Evolutionary conservation across 64 coral and sea anemone species (phyloP).

Genomic region (Astreopora myriophthalma): DNA sequence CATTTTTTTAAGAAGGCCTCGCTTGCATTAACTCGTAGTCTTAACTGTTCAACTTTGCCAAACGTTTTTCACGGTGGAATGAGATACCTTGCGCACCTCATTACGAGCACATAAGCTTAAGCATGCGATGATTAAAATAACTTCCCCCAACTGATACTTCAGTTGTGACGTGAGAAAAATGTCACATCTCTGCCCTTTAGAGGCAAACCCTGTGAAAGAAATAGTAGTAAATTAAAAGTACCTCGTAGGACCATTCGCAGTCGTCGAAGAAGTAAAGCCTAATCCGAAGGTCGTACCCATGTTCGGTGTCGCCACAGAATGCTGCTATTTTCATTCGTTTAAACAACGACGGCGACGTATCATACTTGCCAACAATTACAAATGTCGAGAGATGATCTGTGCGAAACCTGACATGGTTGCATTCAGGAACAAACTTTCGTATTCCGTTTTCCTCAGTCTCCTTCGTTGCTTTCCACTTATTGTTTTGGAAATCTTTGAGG

Average conservation of each 20-base stretch:
- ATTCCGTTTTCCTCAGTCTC: background rate
- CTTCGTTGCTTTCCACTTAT: background rate
- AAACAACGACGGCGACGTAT: background rate
- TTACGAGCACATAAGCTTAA: no score
- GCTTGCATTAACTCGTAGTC: no score
- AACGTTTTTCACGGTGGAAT: no score
- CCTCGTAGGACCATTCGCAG: constrained; percentile 26
- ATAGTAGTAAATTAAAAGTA: background rate
- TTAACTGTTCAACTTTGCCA: no score
- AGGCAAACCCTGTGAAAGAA: no score
- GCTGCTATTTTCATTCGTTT: constrained; percentile 53
- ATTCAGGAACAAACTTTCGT: background rate
- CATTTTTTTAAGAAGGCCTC: no score
- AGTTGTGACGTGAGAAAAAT: no score
- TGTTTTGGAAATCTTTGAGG: background rate
- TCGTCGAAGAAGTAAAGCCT: constrained; percentile 39
- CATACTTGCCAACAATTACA: constrained; percentile 45
- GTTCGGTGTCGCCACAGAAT: background rate
- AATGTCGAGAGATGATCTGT: constrained; percentile 26
- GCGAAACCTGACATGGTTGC: constrained; percentile 18
- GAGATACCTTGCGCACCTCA: no score
- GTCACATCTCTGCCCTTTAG: no score
- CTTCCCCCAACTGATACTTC: no score
- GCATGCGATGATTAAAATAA: no score
- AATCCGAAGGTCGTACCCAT: constrained; percentile 1